These are phyloP conservation scores for Melanocharis versteri DNA, from an alignment of 2,113 vertebrate species.

Conservation along the genomic window DNA sequence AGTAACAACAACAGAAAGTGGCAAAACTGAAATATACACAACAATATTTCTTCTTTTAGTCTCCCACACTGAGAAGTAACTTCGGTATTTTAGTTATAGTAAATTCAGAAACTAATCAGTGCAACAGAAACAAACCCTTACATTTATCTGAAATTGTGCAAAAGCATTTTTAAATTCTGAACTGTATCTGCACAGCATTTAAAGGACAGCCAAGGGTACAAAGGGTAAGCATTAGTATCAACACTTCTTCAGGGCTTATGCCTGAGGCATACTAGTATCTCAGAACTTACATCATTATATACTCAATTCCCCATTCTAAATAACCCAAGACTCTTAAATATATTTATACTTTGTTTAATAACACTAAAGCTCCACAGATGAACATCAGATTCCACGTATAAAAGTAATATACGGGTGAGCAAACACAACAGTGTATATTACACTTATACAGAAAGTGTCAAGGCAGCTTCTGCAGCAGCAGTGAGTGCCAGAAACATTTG, in stretches of 20 bases:
- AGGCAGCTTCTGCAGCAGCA: conserved; percentile 41
- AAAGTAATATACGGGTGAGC: conserved; percentile 11
- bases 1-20: background rate
- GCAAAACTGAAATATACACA: background rate
- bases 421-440: conserved; percentile 34
- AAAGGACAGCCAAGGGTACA: conserved; percentile 24
- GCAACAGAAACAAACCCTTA: background rate
- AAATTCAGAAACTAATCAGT: background rate
- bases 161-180: conserved; percentile 1
- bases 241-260: background rate
- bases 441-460: conserved; percentile 20
- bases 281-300: background rate
- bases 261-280: conserved; percentile 13
- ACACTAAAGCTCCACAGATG: conserved; percentile 5
- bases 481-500: background rate
- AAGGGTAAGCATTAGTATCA: conserved; percentile 2
- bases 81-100: background rate
- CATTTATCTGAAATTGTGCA: background rate
- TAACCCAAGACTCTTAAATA: background rate
- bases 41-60: background rate
- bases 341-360: conserved; percentile 6
- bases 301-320: background rate
- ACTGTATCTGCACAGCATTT: background rate
- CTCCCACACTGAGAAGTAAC: background rate
- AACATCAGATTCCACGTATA: background rate